Evolutionary conservation across 1,140 invertebrate species (phyloP), one percentile per base, ranked within the genome.

Genomic region (Caenorhabditis tropicalis): DNA sequence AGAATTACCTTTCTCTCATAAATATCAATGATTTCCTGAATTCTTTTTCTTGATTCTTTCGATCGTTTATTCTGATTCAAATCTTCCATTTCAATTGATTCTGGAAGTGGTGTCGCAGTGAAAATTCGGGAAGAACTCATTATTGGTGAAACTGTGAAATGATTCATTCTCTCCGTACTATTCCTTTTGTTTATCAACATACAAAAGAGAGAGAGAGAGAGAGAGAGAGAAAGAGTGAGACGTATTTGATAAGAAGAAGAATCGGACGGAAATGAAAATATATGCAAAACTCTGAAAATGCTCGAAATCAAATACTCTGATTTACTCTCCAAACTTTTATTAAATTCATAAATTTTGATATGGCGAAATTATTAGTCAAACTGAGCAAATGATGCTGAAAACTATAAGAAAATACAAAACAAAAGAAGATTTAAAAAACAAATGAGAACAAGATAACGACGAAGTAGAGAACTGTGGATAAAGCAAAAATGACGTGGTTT

Each of bases 371-470:
- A 74, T 74, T 74, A 74, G 65, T 46, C 19, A 74, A 74, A 74
- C 65, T 74, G 65, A 74, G 65, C 36, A 74, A 15, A 43, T 16
- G 33, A n/a, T 33, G 31, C n/a, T 19, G n/a, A 36, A 10, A 27
- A 33, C 27, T 36, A 36, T 10, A 19, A 3, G 36, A 65, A 36
- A 65, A 36, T 4, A 16, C 5, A 15, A 33, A 74, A 21, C 2
- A 3, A 27, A 19, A 24, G 24, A 36, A n/a, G 19, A 80, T 74
- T 82, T 74, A 89, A 48, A 89, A 85, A 33, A 89, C 82, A 60
- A 89, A 89, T 5, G 82, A 89, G 80, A 84, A 88, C 53, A 87
- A 79, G 58, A 89, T 88, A 31, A 86, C 86, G 31, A 89, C 31
- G 48, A 87, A 79, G 81, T 89, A 89, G 46, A 89, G 36, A 79